Evolutionary conservation across 1,140 invertebrate genomes (phyloP).

Genomic region (Aradophagus sp.): DNA sequence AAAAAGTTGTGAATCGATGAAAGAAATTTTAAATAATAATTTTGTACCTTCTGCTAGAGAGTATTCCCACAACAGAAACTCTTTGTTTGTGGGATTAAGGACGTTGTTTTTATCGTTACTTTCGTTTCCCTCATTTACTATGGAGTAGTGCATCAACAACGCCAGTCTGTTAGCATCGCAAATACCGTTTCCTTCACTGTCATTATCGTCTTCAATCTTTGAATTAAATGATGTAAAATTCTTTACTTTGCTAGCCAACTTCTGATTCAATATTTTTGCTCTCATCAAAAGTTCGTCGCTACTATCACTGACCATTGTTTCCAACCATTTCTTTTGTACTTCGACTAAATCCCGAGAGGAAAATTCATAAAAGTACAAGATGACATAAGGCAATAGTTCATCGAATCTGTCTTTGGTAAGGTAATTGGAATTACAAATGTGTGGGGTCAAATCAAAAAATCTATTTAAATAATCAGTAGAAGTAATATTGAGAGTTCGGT

Average conservation of each 20-base stretch:
- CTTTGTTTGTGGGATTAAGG: slow-evolving; percentile 19
- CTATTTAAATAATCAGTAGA: slow-evolving; percentile 58
- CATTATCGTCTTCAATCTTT: too few relatives aligned
- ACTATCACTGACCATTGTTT: too few relatives aligned
- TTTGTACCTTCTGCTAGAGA: slow-evolving; percentile 63
- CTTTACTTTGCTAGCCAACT: too few relatives aligned
- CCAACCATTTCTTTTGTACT: too few relatives aligned
- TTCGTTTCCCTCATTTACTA: too few relatives aligned
- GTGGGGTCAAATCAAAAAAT: slow-evolving; percentile 41
- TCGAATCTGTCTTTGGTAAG: neutral
- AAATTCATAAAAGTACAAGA: slow-evolving; percentile 67
- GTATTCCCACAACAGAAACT: slow-evolving; percentile 61
- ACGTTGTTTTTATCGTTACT: slow-evolving; percentile 9
- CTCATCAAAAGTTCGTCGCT: too few relatives aligned
- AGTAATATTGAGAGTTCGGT: neutral
- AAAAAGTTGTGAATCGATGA: neutral
- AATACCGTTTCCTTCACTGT: neutral
- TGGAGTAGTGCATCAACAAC: slow-evolving; percentile 54
- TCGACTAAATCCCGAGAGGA: slow-evolving; percentile 35
- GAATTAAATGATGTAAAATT: too few relatives aligned
- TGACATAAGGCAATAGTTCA: slow-evolving; percentile 58
- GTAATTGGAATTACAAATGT: neutral
- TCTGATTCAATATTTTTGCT: too few relatives aligned
- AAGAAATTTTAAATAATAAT: slow-evolving; percentile 6
- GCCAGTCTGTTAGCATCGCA: slow-evolving; percentile 59